Evolutionary conservation across 2,113 vertebrate species (phyloP).

Genomic region (Ptyas mucosa): DNA sequence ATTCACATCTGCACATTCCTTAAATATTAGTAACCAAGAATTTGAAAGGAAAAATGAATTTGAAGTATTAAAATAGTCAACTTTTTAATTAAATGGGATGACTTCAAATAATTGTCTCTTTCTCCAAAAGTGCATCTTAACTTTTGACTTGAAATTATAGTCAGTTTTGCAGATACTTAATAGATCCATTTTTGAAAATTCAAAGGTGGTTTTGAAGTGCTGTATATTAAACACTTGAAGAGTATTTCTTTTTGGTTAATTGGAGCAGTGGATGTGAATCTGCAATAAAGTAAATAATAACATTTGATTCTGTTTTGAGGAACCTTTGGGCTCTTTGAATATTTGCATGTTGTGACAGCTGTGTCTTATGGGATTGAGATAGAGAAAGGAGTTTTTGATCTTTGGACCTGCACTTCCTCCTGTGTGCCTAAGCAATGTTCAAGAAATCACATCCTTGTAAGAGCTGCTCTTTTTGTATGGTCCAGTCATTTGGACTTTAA

Average conservation of each 20-base stretch:
- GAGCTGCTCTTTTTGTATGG: neutral
- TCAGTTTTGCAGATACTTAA: conserved; percentile 13
- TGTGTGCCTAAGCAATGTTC: neutral
- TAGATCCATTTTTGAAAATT: neutral
- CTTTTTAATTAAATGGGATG: neutral
- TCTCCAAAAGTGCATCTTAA: neutral
- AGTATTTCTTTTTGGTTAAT: conserved; percentile 42
- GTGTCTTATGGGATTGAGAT: neutral
- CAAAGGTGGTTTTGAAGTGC: neutral
- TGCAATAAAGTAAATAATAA: conserved; percentile 29
- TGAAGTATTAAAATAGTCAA: neutral
- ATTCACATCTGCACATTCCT: conserved; percentile 29
- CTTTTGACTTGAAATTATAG: conserved; percentile 16
- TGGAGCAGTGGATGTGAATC: conserved; percentile 29
- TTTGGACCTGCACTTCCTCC: neutral
- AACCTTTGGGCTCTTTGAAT: conserved; percentile 1
- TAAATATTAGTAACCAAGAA: neutral
- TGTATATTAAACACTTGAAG: neutral
- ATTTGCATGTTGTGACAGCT: neutral
- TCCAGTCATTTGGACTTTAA: neutral
- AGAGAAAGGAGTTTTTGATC: neutral
- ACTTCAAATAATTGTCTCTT: neutral
- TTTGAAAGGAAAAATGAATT: conserved; percentile 2
- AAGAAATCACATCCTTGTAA: neutral
- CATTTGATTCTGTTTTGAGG: conserved; percentile 9